Conservation (phyloP, 2,888 invertebrate genomes). For the Agrotis puta region DNA sequence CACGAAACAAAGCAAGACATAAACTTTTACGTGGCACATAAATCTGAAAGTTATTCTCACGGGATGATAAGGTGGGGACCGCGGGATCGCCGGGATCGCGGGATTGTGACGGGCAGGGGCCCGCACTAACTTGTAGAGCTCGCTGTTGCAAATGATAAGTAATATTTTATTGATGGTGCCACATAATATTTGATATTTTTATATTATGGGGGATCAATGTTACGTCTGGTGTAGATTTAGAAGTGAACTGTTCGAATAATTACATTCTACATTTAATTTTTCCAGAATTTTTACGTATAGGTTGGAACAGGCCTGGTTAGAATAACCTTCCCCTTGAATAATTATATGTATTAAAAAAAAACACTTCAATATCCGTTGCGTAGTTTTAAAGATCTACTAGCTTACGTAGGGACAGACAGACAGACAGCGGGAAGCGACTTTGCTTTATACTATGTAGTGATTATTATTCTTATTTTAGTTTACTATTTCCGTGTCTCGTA, state of each 20-base stretch:
- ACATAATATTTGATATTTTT: constrained; percentile 59
- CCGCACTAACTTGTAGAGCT: constrained; percentile 60
- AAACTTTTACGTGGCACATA: constrained; percentile 89
- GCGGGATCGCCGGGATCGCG: constrained; percentile 74
- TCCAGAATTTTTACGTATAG: too few relatives aligned
- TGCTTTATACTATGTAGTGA: too few relatives aligned
- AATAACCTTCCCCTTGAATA: too few relatives aligned
- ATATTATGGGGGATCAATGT: constrained; percentile 45
- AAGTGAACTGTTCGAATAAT: neutral
- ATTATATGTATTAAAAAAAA: too few relatives aligned
- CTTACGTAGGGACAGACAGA: too few relatives aligned
- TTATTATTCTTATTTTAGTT: too few relatives aligned
- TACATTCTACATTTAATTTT: too few relatives aligned
- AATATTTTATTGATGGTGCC: constrained; percentile 59
- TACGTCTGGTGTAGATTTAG: constrained; percentile 10
- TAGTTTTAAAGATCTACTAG: too few relatives aligned
- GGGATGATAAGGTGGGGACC: constrained; percentile 87
- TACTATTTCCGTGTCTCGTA: too few relatives aligned
- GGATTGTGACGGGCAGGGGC: constrained; percentile 66
- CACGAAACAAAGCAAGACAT: constrained; percentile 86
- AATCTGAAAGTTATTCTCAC: constrained; percentile 89
- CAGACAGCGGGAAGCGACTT: too few relatives aligned
- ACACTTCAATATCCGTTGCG: too few relatives aligned
- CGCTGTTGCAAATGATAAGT: constrained; percentile 60
- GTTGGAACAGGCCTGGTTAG: too few relatives aligned